These are phyloP conservation scores for Pterocles orientalis DNA, from an alignment of 2,113 vertebrate genomes.

Conservation along the genomic window DNA sequence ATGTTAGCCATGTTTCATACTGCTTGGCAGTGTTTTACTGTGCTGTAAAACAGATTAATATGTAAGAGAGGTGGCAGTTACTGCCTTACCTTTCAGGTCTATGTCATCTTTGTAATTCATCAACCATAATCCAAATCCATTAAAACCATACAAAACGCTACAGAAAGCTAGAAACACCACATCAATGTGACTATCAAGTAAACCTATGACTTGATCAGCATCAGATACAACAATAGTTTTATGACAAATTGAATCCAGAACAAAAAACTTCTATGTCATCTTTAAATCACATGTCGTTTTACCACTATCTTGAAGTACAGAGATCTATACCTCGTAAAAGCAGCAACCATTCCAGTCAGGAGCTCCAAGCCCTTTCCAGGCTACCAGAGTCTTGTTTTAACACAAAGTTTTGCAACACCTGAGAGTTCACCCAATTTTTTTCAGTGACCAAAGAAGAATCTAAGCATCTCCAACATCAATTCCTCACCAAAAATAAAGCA, in stretches of 20 bases:
- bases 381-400: not conserved
- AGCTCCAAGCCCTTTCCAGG: not conserved
- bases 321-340: not conserved
- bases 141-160: not conserved
- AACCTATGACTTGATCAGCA: not conserved
- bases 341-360: not conserved
- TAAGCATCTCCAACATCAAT: not conserved
- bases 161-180: not conserved
- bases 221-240: not conserved
- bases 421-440: not conserved
- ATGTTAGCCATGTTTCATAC: not conserved
- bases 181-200: not conserved
- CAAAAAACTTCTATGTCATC: not conserved
- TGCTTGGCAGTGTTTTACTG: not conserved
- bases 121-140: not conserved
- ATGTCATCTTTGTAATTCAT: not conserved
- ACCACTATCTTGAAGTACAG: not conserved
- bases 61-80: not conserved
- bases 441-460: not conserved
- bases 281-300: not conserved
- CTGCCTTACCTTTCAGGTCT: not conserved
- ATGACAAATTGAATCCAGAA: not conserved
- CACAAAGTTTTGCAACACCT: not conserved
- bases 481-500: not conserved
- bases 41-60: not conserved